Base-by-base conservation (phyloP, 2,888 invertebrate genomes). In the Aporophyla nigra region DNA sequence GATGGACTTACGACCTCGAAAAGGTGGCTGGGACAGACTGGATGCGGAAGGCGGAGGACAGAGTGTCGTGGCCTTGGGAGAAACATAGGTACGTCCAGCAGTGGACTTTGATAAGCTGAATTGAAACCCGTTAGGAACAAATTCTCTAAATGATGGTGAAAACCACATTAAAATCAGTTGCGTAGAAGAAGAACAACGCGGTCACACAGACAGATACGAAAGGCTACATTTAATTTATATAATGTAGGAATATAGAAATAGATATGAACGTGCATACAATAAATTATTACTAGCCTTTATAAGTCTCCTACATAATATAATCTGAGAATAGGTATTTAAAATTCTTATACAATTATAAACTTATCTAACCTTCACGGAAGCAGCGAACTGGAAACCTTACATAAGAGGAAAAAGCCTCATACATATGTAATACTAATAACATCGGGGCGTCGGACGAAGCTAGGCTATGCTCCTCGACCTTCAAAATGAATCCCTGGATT, bases 381-480 rank as follows among this genome's bases (percentile, higher is more conserved):
- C 63, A 69, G 33, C 68, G 19, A 33, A 58, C 51, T 69, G 68
- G 65, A 83, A 80, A 71, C 61, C 80, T 66, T 80, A 80, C 27
- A 49, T 71, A 69, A 72, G 54, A 71, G 65, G 56, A 54, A 79
- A 81, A 53, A 33, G 1, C 40, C 24, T 70, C 62, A 78, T 78
- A 71, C 62, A 74, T 74, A 74, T 61, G 61, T 51, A 74, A 70
- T 21, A 65, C 21, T 73, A 62, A 77, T 77, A 71, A 16, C 61
- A 58, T 72, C 51, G 14, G 53, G 16, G 6, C 21, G 19, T 19
- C 19, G 46, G 19, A 58, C 24, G n/a, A 10, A 70, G 63, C 54
- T 56, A 62, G 46, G 46, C 27, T 49, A 53, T 54, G 24, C 49
- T 59, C 33, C 21, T 65, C 58, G 71, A 62, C 71, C 53, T 53